Conservation (phyloP, 2,113 vertebrate genomes). For the Protobothrops mucrosquamatus region DNA sequence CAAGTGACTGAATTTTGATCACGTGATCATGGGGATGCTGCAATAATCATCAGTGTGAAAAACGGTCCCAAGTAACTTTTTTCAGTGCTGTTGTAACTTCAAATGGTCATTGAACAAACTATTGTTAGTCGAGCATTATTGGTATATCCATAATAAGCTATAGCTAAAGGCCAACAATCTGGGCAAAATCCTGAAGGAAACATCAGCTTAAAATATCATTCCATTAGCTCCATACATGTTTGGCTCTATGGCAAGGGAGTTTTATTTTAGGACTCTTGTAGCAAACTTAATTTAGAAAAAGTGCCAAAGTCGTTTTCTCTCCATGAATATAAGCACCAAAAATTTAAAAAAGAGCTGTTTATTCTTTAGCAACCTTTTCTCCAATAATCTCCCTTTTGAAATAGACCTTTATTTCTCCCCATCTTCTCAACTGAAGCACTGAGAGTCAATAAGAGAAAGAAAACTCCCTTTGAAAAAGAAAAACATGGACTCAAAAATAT, state of each 20-base stretch:
- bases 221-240: not conserved
- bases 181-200: not conserved
- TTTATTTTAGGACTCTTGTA: slow-evolving; percentile 25
- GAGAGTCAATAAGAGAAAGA: not conserved
- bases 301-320: slow-evolving; percentile 24
- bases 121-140: not conserved
- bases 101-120: too few species aligned
- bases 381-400: not conserved
- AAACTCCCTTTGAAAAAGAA: not conserved
- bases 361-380: not conserved
- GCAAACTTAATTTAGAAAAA: slow-evolving; percentile 25
- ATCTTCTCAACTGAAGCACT: not conserved
- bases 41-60: too few species aligned
- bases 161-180: not conserved
- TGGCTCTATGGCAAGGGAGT: not conserved
- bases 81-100: not conserved
- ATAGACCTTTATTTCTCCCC: not conserved
- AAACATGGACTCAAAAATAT: not conserved
- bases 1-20: too few species aligned
- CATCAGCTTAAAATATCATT: not conserved
- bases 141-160: too few species aligned
- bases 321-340: not conserved
- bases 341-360: not conserved
- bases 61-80: not conserved
- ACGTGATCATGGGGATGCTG: too few species aligned